A percentile compares a stretch with the other conserved stretches of the same genome.
Conservation (phyloP, 2,888 invertebrate species). For the Trissonchulus latispiculum region DNA sequence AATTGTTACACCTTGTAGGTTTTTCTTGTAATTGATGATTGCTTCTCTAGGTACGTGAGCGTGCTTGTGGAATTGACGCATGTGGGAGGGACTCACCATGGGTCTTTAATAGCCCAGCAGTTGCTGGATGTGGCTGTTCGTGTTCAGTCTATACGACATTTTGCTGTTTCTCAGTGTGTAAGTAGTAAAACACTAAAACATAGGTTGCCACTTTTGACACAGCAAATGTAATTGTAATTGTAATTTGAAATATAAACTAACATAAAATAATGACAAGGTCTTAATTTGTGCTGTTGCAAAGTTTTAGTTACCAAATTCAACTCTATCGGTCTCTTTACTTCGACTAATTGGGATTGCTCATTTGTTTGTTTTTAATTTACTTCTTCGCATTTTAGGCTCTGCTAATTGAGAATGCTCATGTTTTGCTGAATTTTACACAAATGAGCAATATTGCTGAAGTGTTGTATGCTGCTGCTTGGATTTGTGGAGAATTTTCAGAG, state of each 20-base stretch:
- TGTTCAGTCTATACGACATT: slow-evolving; percentile 84
- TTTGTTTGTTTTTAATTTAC: too few species aligned
- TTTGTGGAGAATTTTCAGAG: slow-evolving; percentile 91
- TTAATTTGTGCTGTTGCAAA: too few species aligned
- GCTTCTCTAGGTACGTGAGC: slow-evolving; percentile 63
- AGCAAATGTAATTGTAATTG: too few species aligned
- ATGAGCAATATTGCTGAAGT: slow-evolving; percentile 62
- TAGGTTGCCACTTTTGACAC: too few species aligned
- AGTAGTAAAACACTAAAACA: too few species aligned
- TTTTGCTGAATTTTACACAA: slow-evolving; percentile 36
- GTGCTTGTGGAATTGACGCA: slow-evolving; percentile 89
- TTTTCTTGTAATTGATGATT: too few species aligned
- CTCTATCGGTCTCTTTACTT: too few species aligned
- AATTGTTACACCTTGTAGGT: too few species aligned
- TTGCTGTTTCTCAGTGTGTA: slow-evolving; percentile 80
- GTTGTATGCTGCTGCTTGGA: slow-evolving; percentile 92
- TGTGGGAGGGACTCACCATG: slow-evolving; percentile 95
- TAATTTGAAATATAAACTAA: too few species aligned
- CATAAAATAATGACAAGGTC: too few species aligned
- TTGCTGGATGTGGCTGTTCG: slow-evolving; percentile 93
- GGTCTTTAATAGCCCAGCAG: slow-evolving; percentile 75
- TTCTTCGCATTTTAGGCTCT: slow-evolving; percentile 44
- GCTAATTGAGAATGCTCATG: slow-evolving; percentile 40
- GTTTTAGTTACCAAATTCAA: too few species aligned
- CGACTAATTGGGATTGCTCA: too few species aligned